These are phyloP conservation scores for Trochalopteron elliotii DNA, from an alignment of 2,113 vertebrate species.

Conservation along the genomic window DNA sequence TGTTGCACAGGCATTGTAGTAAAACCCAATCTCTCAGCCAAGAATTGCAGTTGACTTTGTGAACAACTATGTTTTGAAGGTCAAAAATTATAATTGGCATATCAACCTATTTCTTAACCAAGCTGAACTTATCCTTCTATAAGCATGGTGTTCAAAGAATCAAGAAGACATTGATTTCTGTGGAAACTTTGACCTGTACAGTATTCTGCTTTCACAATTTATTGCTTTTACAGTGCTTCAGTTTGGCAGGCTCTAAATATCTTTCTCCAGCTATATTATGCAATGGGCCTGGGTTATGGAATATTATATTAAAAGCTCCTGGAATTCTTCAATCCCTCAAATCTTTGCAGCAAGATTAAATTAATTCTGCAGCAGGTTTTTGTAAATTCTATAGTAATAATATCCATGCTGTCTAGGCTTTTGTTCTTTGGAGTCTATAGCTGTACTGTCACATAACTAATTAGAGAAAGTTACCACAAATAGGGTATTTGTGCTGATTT, in stretches of 20 bases:
- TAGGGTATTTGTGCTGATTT: neutral
- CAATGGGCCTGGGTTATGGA: slow-evolving; percentile 10
- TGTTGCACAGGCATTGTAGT: neutral
- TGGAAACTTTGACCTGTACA: slow-evolving; percentile 21
- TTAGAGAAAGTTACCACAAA: neutral
- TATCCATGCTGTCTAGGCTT: slow-evolving; percentile 48
- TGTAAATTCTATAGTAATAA: slow-evolving; percentile 6
- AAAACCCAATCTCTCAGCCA: neutral
- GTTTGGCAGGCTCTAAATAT: neutral
- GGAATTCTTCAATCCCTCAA: slow-evolving; percentile 40
- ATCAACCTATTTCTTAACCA: neutral
- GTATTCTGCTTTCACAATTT: slow-evolving; percentile 10
- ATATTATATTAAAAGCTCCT: slow-evolving; percentile 46
- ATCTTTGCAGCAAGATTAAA: slow-evolving; percentile 44
- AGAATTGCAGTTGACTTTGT: neutral
- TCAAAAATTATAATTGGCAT: neutral
- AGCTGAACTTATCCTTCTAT: neutral
- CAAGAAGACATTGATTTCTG: neutral
- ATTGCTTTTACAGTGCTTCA: slow-evolving; percentile 39
- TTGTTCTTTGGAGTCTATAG: neutral
- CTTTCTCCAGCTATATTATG: slow-evolving; percentile 3
- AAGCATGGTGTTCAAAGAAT: neutral
- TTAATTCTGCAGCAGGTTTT: slow-evolving; percentile 52
- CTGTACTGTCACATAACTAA: slow-evolving; percentile 30
- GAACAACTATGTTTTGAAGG: neutral